Percentiles rank a stretch among this genome's conserved stretches.
Conservation (phyloP, 2,797 vertebrate genomes). For the Ptychadena robeensis region DNA sequence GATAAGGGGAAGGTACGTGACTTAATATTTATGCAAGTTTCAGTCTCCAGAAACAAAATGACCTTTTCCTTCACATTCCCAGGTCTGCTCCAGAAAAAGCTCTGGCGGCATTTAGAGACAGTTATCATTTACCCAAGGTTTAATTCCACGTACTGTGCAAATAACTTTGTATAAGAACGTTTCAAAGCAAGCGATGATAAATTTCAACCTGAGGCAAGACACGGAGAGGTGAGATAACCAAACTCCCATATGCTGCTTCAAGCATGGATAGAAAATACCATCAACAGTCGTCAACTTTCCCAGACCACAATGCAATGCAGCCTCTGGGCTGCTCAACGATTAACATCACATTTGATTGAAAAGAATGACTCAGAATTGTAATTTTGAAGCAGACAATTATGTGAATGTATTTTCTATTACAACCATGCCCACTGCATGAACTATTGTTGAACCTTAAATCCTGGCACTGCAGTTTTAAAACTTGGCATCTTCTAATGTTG, state of each 20-base stretch:
- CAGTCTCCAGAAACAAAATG: slow-evolving; percentile 17
- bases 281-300: neutral
- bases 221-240: slow-evolving; percentile 5
- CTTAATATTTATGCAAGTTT: slow-evolving; percentile 37
- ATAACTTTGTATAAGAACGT: slow-evolving; percentile 27
- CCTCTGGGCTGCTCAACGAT: neutral
- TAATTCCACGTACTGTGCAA: slow-evolving; percentile 24
- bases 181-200: slow-evolving; percentile 9
- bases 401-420: neutral
- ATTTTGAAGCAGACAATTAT: neutral
- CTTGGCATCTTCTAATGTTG: no score
- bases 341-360: neutral
- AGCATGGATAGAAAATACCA: neutral
- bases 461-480: no score
- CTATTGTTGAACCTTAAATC: no score
- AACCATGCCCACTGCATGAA: no score
- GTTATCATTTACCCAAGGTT: slow-evolving; percentile 49
- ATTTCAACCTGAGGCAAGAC: slow-evolving; percentile 8
- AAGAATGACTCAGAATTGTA: neutral
- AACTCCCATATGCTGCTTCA: neutral
- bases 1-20: neutral
- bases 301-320: neutral
- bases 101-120: slow-evolving; percentile 4
- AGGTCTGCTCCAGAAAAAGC: slow-evolving; percentile 8
- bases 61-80: slow-evolving; percentile 46